Base-by-base conservation (phyloP, 2,113 vertebrate genomes). In the Colaptes auratus region DNA sequence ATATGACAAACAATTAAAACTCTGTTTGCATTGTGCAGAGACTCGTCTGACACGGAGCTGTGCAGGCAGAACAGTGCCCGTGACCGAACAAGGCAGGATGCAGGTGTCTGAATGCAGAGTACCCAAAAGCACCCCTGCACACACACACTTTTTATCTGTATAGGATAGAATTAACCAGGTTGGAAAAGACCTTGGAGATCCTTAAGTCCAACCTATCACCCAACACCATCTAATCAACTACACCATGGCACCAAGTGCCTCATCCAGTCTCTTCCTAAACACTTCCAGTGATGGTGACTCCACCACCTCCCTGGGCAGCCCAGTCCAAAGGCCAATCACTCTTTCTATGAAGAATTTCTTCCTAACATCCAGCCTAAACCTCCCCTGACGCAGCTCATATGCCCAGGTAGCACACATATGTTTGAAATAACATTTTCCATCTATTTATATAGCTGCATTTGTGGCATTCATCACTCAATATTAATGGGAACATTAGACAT, bases 11-110 rank as follows among this genome's bases (percentile, higher is more conserved):
- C 48, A 65, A 53, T n/a, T 65, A 44, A 58, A 48, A 28, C 30
- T 23, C 2, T 7, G 79, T 63, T 12, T 61, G 67, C 44, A 5
- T 42, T 14, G 7, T 73, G 52, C 64, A 85, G 71, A 13, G 16
- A 42, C 28, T 20, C 0, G 1, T 3, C 5, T 10, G 36, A 14
- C 24, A 12, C 0, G 1, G 42, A 63, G 58, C 65, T 18, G 35
- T 1, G 2, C 6, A 28, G 46, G 70, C 48, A 33, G 65, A 56
- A 48, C 25, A 0, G 4, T 4, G 13, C 33, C 60, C n/a, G 42
- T 18, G 52, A 3, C 39, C 0, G 7, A 79, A 55, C 15, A 6
- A 33, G 53, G 52, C 30, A 25, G 44, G 55, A 24, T 16, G 13
- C 8, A 2, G 25, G 61, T 48, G 3, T 50, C 72, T 56, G 48